Evolutionary conservation across 1,140 invertebrate species (phyloP).

Genomic region (Pachypeltis micranthus): DNA sequence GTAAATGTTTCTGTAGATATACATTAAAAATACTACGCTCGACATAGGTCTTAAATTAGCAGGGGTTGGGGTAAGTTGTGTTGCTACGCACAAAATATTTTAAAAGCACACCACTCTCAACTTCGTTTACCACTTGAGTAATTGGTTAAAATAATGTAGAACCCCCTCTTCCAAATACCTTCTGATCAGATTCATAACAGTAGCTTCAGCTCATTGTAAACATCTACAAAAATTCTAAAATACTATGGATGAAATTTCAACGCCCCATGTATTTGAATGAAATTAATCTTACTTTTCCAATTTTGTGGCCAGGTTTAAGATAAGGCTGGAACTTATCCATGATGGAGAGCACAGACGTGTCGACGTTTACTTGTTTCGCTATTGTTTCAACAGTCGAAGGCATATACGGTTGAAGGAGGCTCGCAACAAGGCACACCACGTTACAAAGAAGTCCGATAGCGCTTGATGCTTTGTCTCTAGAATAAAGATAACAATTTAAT

Average conservation of each 20-base stretch:
- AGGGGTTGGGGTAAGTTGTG: too few relatives aligned
- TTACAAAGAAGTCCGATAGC: constrained; percentile 80
- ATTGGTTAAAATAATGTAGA: too few relatives aligned
- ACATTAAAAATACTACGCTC: too few relatives aligned
- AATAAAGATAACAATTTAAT: too few relatives aligned
- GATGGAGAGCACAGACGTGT: constrained; percentile 37
- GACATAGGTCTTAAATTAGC: too few relatives aligned
- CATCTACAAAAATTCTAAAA: not conserved
- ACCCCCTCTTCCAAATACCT: too few relatives aligned
- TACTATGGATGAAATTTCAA: not conserved
- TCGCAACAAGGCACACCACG: constrained; percentile 66
- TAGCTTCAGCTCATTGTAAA: not conserved
- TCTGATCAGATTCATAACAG: constrained; percentile 1
- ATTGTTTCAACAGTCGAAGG: constrained; percentile 61
- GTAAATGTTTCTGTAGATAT: too few relatives aligned
- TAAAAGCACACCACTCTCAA: too few relatives aligned
- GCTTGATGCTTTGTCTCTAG: constrained; percentile 66
- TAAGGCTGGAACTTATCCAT: constrained; percentile 44
- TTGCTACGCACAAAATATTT: too few relatives aligned
- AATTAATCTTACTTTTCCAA: constrained; percentile 66
- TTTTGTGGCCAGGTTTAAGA: constrained; percentile 68
- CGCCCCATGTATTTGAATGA: too few relatives aligned
- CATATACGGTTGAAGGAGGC: constrained; percentile 85
- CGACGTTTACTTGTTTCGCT: constrained; percentile 55
- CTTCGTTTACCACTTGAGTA: too few relatives aligned